A percentile compares a stretch with the other conserved stretches of the same genome.
phyloP scores from a whole-genome alignment of 92 coral and sea anemone genomes.

The Blastomussa wellsi region DNA sequence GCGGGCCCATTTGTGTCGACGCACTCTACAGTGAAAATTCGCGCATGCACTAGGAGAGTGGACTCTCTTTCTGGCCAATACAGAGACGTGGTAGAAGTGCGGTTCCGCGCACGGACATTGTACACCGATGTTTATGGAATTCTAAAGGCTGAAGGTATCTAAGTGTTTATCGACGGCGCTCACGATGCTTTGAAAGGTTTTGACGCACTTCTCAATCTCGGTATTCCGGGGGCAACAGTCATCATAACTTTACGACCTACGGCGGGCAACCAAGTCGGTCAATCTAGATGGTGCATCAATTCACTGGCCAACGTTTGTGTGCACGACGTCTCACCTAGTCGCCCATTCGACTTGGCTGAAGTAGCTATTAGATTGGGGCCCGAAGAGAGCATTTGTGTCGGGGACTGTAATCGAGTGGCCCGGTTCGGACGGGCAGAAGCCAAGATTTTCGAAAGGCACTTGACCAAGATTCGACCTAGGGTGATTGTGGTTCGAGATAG shows the following conservation, averaged over 20 bases:
- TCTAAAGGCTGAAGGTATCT: neutral
- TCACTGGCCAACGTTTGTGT: neutral
- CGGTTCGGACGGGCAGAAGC: neutral
- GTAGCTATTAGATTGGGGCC: neutral
- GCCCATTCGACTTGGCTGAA: neutral
- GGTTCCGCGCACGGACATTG: neutral
- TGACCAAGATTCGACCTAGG: neutral
- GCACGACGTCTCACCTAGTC: neutral
- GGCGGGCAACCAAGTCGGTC: neutral
- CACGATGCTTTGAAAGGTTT: conserved; percentile 6
- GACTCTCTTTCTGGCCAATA: neutral
- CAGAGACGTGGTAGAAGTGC: neutral
- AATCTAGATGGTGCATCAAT: neutral
- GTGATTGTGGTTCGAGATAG: neutral
- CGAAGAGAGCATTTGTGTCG: neutral
- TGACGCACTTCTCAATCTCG: conserved; percentile 10
- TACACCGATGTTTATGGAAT: neutral
- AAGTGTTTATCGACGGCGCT: neutral
- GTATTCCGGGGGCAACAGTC: neutral
- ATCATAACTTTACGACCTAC: neutral
- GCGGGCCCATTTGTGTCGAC: neutral
- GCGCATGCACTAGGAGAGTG: neutral
- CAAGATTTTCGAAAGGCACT: neutral
- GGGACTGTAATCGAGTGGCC: neutral
- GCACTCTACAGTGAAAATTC: neutral